phyloP scores from a whole-genome alignment of 2,113 vertebrate genomes.

The Falcunculus frontatus region DNA sequence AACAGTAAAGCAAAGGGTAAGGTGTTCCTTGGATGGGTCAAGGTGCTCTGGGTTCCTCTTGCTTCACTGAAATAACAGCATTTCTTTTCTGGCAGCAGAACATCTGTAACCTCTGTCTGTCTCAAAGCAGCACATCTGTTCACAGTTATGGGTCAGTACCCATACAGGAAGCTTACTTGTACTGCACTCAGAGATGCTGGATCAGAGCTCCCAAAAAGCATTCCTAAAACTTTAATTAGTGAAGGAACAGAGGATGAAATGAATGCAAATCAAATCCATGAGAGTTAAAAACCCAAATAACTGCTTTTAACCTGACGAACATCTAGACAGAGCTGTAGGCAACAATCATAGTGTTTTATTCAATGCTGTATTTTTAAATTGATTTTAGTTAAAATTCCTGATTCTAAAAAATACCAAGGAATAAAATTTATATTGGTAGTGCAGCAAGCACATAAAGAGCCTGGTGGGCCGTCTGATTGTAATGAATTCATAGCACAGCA shows the following conservation, averaged over 20 bases:
- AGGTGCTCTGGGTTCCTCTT: conserved; percentile 72
- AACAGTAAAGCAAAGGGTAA: conserved; percentile 67
- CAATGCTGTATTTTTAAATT: neutral
- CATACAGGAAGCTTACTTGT: conserved; percentile 20
- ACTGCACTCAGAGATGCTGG: neutral
- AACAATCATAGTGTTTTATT: neutral
- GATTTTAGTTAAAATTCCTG: neutral
- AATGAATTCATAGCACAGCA: neutral
- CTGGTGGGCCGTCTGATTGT: neutral
- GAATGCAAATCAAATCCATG: conserved; percentile 20
- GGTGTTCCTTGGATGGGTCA: conserved; percentile 75
- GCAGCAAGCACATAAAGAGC: neutral
- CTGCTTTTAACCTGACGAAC: neutral
- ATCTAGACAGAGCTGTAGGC: neutral
- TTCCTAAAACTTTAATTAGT: conserved; percentile 6
- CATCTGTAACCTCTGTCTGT: conserved; percentile 54
- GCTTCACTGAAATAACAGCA: conserved; percentile 46
- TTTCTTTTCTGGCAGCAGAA: conserved; percentile 54
- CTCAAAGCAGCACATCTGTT: conserved; percentile 67
- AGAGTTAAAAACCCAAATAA: conserved; percentile 14
- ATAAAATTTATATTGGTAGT: neutral
- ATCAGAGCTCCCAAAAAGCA: conserved; percentile 18
- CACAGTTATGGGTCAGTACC: conserved; percentile 68
- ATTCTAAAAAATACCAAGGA: neutral
- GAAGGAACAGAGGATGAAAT: conserved; percentile 49